Conservation (phyloP, 2,888 invertebrate species). For the Galeopsomyia nigrocyanea region DNA sequence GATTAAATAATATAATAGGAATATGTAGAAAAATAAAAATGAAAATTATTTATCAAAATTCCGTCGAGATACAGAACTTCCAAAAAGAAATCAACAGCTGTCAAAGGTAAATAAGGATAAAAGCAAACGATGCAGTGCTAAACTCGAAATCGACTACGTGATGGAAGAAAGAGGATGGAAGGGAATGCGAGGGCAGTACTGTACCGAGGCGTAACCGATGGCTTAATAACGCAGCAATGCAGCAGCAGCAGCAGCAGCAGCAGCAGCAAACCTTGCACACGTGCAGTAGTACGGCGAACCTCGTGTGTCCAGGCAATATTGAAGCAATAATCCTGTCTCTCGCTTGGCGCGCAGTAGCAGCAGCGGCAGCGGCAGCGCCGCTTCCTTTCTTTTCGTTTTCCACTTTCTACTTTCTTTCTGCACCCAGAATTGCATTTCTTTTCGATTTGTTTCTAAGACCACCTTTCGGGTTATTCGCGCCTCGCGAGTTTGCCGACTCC, state of each 20-base stretch:
- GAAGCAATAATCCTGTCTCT: conserved; percentile 64
- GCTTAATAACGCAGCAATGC: conserved; percentile 64
- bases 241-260: conserved; percentile 23
- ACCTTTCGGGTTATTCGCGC: neutral
- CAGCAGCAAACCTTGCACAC: conserved; percentile 2
- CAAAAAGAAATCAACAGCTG: too few relatives aligned
- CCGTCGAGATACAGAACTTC: too few relatives aligned
- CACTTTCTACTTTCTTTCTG: conserved; percentile 30
- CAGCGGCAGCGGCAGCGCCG: neutral
- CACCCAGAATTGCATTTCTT: neutral
- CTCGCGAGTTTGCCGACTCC: too few relatives aligned
- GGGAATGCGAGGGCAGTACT: conserved; percentile 37
- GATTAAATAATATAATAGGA: too few relatives aligned
- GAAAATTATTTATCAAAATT: too few relatives aligned
- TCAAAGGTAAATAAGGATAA: neutral
- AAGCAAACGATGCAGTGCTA: neutral
- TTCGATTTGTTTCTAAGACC: conserved; percentile 33
- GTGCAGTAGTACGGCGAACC: neutral
- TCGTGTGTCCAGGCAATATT: conserved; percentile 64
- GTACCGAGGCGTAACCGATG: conserved; percentile 59
- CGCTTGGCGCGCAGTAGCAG: too few relatives aligned
- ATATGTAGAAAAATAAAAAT: too few relatives aligned
- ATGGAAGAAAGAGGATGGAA: conserved; percentile 4
- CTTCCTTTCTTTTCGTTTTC: conserved; percentile 13
- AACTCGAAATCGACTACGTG: conserved; percentile 5